Percentiles rank a stretch among this genome's conserved stretches.
Conservation (phyloP, 1,140 invertebrate genomes). For the Ganaspis sp. region DNA sequence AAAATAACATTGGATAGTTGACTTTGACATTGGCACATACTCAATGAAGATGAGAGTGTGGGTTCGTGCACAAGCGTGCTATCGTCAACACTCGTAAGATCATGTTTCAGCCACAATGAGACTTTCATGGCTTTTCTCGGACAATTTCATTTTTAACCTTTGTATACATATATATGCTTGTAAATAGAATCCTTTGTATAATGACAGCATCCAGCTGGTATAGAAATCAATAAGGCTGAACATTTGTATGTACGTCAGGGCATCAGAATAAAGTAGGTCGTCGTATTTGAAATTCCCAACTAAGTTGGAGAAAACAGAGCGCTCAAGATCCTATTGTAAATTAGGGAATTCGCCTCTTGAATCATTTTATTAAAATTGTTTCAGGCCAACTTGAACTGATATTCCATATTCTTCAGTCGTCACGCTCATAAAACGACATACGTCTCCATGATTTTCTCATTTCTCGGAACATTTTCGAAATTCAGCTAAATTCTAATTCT, state of each 20-base stretch:
- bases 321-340: constrained; percentile 19
- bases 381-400: constrained; percentile 1
- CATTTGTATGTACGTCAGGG: constrained; percentile 30
- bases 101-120: background rate
- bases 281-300: constrained; percentile 19
- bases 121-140: background rate
- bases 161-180: background rate
- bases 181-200: constrained; percentile 13
- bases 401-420: background rate
- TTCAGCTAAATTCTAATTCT: background rate
- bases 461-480: background rate
- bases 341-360: constrained; percentile 3
- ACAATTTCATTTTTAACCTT: background rate
- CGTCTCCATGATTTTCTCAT: background rate
- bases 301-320: constrained; percentile 19
- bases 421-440: constrained; percentile 9
- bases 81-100: background rate
- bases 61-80: background rate
- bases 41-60: background rate
- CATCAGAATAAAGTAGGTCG: constrained; percentile 27
- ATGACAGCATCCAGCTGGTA: constrained; percentile 10
- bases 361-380: constrained; percentile 28
- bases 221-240: constrained; percentile 28
- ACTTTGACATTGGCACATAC: background rate
- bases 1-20: background rate